Evolutionary conservation across 2,888 invertebrate genomes (phyloP), one percentile per base, ranked within the genome.

Genomic region (Dusona sp.): DNA sequence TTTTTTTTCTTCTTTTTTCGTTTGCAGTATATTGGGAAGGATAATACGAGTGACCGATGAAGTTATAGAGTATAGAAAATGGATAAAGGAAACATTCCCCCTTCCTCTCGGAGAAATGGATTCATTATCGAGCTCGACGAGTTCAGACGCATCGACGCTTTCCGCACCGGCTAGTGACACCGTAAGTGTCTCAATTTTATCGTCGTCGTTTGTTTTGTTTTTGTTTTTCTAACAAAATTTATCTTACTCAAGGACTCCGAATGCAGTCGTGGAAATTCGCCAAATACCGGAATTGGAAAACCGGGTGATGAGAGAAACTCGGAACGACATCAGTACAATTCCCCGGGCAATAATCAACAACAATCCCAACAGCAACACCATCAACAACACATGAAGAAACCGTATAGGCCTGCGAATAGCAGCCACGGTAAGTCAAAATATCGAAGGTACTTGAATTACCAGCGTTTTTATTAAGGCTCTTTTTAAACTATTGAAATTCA

Each of bases 11-110:
- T 29, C 0, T 61, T 22, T 54, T 4, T 22, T 54, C 8, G 61
- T 25, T 61, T 29, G 29, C 90, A 96, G 96, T 94, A 97, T 98
- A 94, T 96, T 99, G 90, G 99, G 98, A 57, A 97, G 99, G 91
- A 97, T 99, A 90, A 96, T 99, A 91, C 96, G 98, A 91, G 97
- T 99, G 83, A 98, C 99, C 67, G 98, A 99, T 95, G 98, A 98
- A 95, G 99, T 99, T 68, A 96, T 97, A 88, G 95, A 96, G 45
- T 97, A 97, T 92, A 95, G 97, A 79, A 94, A 95, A 85, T 96
- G 96, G 96, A 96, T 97, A 85, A 95, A 96, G 90, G 95, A 96
- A 88, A 95, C 93, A 91, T 94, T 94, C 92, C 94, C 93, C 85
- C 88, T 90, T 84, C 89, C 91, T 84, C 89, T 91, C 84, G 90